Conservation (phyloP, 2,113 vertebrate species). For the Oncorhynchus kisutch region DNA sequence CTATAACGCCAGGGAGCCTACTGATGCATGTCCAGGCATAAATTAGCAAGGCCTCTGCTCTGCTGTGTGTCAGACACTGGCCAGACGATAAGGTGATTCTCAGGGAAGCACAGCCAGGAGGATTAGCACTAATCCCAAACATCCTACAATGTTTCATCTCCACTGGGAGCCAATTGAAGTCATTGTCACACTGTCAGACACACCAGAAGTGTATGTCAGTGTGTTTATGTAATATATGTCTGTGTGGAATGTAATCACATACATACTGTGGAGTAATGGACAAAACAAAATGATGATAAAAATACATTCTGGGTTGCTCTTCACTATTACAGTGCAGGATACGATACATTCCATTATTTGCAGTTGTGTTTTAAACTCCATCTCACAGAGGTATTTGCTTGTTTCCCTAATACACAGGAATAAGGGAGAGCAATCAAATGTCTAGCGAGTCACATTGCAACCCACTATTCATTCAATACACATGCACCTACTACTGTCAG, state of each 20-base stretch:
- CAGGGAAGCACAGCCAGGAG: constrained; percentile 43
- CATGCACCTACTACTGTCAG: constrained; percentile 30
- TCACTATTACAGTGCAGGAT: constrained; percentile 12
- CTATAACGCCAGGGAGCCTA: constrained; percentile 28
- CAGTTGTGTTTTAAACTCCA: constrained; percentile 6
- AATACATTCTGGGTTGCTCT: neutral
- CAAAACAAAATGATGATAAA: neutral
- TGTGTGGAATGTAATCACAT: constrained; percentile 17
- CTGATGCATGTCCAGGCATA: constrained; percentile 67
- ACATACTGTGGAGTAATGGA: neutral
- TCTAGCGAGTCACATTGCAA: neutral
- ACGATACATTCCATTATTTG: constrained; percentile 1
- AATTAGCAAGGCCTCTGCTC: constrained; percentile 58
- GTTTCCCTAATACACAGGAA: neutral
- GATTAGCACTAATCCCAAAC: constrained; percentile 65
- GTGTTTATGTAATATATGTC: constrained; percentile 22
- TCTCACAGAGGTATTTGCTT: neutral
- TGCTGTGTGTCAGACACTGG: constrained; percentile 58
- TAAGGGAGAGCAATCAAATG: neutral
- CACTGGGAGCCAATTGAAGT: constrained; percentile 51
- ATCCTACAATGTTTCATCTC: constrained; percentile 41
- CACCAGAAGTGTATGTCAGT: constrained; percentile 34
- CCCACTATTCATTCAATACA: constrained; percentile 11
- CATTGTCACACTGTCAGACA: constrained; percentile 35
- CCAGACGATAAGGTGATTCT: constrained; percentile 68